Percentiles rank a stretch among this genome's conserved stretches.
These are phyloP conservation scores for Erpornis zantholeuca DNA, from an alignment of 2,113 vertebrate species.

Conservation along the genomic window DNA sequence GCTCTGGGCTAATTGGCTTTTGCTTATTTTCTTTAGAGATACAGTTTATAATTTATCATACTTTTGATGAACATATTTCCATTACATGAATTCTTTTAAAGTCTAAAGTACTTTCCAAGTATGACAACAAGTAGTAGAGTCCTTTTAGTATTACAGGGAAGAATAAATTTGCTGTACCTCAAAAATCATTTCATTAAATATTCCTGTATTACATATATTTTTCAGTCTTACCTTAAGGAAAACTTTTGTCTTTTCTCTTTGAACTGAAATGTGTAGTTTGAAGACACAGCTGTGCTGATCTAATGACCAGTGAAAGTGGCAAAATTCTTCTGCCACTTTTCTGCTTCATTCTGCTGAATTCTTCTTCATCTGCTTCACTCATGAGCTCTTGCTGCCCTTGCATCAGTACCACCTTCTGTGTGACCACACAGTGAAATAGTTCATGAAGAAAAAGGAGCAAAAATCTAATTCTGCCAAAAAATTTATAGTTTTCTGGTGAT, in stretches of 20 bases:
- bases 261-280: background rate
- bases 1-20: conserved; percentile 44
- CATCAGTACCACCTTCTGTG: background rate
- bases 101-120: background rate
- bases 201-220: background rate
- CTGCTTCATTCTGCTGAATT: too few species aligned
- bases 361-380: background rate
- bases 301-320: background rate
- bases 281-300: background rate
- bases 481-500: background rate
- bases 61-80: background rate
- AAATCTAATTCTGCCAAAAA: background rate
- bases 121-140: background rate
- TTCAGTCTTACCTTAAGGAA: background rate
- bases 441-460: background rate
- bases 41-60: background rate
- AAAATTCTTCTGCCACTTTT: background rate
- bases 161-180: background rate
- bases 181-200: background rate
- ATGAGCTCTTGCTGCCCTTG: background rate
- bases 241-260: background rate
- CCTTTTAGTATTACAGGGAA: background rate
- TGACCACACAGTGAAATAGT: background rate
- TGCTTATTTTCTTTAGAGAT: conserved; percentile 49
- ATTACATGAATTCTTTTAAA: background rate